A percentile compares a stretch with the other conserved stretches of the same genome.
These are phyloP conservation scores for Abramis brama DNA, from an alignment of 2,113 vertebrate genomes.

Conservation along the genomic window DNA sequence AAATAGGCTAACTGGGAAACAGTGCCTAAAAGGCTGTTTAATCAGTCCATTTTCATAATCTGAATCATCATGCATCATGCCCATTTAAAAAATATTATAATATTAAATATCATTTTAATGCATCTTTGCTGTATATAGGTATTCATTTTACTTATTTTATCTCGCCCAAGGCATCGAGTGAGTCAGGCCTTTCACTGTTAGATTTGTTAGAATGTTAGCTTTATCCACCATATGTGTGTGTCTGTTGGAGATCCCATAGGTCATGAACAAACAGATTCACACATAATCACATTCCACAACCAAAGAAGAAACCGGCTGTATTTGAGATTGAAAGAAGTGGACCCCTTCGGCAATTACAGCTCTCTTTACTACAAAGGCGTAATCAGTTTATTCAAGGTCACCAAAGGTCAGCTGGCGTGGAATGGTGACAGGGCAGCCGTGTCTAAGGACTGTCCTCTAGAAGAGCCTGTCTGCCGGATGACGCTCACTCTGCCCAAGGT, in stretches of 20 bases:
- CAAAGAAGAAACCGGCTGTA: constrained; percentile 78
- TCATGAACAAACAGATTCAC: constrained; percentile 20
- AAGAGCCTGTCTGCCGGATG: constrained; percentile 81
- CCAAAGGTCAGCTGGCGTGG: constrained; percentile 71
- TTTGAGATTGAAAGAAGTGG: constrained; percentile 80
- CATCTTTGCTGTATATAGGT: no score
- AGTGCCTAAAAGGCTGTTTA: no score
- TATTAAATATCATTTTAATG: no score
- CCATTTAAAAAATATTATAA: no score
- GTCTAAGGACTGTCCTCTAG: constrained; percentile 58
- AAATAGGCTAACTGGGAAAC: no score
- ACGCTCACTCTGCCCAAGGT: constrained; percentile 85
- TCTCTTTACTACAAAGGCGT: constrained; percentile 88
- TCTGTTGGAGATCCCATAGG: background rate
- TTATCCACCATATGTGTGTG: background rate
- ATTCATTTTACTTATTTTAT: no score
- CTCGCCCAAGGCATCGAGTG: no score
- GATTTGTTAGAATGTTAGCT: background rate
- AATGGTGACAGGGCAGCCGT: constrained; percentile 58
- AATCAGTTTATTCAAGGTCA: constrained; percentile 77
- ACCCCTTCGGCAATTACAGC: constrained; percentile 86
- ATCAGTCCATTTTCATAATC: no score
- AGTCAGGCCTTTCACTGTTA: background rate
- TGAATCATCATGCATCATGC: no score
- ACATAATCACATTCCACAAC: constrained; percentile 81